Evolutionary conservation across 2,888 invertebrate genomes (phyloP).

Genomic region (Erebia palarica): DNA sequence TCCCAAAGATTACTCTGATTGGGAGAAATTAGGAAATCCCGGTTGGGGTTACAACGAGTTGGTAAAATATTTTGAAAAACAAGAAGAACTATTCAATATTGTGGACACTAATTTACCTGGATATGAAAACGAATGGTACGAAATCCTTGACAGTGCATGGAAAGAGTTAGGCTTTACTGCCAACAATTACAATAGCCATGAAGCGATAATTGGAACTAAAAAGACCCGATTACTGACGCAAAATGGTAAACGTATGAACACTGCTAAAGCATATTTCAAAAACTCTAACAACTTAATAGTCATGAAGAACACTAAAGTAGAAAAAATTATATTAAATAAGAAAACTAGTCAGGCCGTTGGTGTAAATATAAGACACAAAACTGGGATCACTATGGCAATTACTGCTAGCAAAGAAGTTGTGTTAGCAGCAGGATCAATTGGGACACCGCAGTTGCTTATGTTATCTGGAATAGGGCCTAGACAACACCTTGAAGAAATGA

Average conservation of each 20-base stretch:
- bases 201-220: constrained; percentile 70
- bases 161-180: constrained; percentile 60
- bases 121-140: constrained; percentile 50
- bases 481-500: constrained; percentile 55
- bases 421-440: constrained; percentile 74
- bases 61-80: constrained; percentile 65
- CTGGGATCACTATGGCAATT: constrained; percentile 54
- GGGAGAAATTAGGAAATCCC: constrained; percentile 77
- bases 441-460: constrained; percentile 77
- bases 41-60: constrained; percentile 81
- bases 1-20: constrained; percentile 77
- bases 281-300: constrained; percentile 57
- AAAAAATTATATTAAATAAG: constrained; percentile 74
- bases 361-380: constrained; percentile 61
- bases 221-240: constrained; percentile 69
- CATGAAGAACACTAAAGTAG: constrained; percentile 76
- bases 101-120: constrained; percentile 34
- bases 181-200: constrained; percentile 48
- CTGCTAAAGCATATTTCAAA: constrained; percentile 73
- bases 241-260: constrained; percentile 73
- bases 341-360: constrained; percentile 62
- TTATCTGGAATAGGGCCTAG: constrained; percentile 77
- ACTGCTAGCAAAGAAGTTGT: constrained; percentile 72
- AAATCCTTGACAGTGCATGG: constrained; percentile 57
- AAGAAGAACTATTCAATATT: constrained; percentile 58